Percentiles rank a stretch among this genome's conserved stretches.
These are phyloP conservation scores for Vandiemenella viatica DNA, from an alignment of 2,888 invertebrate species.

Conservation along the genomic window DNA sequence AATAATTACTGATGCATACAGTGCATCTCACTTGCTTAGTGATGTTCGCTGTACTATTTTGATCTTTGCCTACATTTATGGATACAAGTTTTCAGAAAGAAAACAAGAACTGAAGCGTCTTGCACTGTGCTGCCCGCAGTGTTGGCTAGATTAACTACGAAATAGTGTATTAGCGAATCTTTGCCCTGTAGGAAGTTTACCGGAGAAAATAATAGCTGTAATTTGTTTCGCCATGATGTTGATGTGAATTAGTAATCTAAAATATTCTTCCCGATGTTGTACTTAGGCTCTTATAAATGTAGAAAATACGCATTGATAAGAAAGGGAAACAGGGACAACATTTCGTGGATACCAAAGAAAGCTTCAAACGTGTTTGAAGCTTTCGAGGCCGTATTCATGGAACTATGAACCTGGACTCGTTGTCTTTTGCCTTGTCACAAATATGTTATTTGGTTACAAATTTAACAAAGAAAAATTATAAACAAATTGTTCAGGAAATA, in stretches of 20 bases:
- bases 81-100: too few relatives aligned
- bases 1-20: too few relatives aligned
- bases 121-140: too few relatives aligned
- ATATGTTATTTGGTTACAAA: conserved; percentile 93
- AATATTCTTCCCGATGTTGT: conserved; percentile 35
- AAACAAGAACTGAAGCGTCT: too few relatives aligned
- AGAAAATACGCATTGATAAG: conserved; percentile 32
- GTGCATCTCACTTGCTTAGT: too few relatives aligned
- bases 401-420: conserved; percentile 99
- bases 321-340: conserved; percentile 33
- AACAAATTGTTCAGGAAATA: conserved; percentile 77
- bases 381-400: conserved; percentile 83
- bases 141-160: too few relatives aligned
- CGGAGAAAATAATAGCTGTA: conserved; percentile 1
- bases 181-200: conserved; percentile 20
- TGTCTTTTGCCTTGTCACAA: conserved; percentile 97
- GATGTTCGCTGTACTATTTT: too few relatives aligned
- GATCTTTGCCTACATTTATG: too few relatives aligned
- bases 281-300: conserved; percentile 33
- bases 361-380: conserved; percentile 90
- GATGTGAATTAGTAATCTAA: conserved; percentile 25
- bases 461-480: conserved; percentile 90
- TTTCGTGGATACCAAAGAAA: conserved; percentile 67
- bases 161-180: too few relatives aligned
- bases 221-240: conserved; percentile 26